These are phyloP conservation scores for Tridacna crocea DNA, from an alignment of 2,888 invertebrate species.

Conservation along the genomic window DNA sequence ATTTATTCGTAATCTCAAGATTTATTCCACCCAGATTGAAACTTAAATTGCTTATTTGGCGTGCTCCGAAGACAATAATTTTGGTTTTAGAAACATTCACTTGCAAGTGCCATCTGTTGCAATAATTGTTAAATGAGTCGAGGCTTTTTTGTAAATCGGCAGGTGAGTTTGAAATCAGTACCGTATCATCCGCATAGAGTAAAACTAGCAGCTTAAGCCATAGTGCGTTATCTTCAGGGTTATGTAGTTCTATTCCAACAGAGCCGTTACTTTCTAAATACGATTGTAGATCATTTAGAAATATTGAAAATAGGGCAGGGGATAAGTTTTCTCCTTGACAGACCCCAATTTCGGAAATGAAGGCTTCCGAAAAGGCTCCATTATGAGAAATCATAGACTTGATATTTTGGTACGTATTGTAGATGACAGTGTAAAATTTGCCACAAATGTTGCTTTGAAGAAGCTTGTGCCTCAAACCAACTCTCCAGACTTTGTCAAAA, in stretches of 20 bases:
- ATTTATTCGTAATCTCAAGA: neutral
- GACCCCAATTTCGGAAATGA: slow-evolving; percentile 33
- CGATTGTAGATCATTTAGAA: slow-evolving; percentile 50
- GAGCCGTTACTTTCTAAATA: slow-evolving; percentile 21
- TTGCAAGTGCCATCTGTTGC: slow-evolving; percentile 10
- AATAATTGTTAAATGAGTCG: neutral
- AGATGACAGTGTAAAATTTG: slow-evolving; percentile 26
- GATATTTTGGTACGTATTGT: slow-evolving; percentile 47
- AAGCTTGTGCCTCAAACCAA: slow-evolving; percentile 31
- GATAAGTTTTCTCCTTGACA: slow-evolving; percentile 52
- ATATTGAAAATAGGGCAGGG: slow-evolving; percentile 43
- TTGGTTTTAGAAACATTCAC: slow-evolving; percentile 11
- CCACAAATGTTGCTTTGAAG: slow-evolving; percentile 26
- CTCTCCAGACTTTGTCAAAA: slow-evolving; percentile 45
- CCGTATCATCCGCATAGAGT: slow-evolving; percentile 13
- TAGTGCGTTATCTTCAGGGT: neutral
- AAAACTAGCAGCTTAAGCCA: neutral
- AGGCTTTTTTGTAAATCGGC: neutral
- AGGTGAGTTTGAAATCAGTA: neutral
- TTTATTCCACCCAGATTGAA: neutral
- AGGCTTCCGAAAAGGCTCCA: slow-evolving; percentile 22
- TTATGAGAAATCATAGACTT: slow-evolving; percentile 44
- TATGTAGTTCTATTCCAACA: neutral
- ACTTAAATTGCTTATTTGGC: neutral
- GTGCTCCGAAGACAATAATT: neutral